phyloP scores from a whole-genome alignment of 2,888 invertebrate genomes.

The Drosophila infuscata region DNA sequence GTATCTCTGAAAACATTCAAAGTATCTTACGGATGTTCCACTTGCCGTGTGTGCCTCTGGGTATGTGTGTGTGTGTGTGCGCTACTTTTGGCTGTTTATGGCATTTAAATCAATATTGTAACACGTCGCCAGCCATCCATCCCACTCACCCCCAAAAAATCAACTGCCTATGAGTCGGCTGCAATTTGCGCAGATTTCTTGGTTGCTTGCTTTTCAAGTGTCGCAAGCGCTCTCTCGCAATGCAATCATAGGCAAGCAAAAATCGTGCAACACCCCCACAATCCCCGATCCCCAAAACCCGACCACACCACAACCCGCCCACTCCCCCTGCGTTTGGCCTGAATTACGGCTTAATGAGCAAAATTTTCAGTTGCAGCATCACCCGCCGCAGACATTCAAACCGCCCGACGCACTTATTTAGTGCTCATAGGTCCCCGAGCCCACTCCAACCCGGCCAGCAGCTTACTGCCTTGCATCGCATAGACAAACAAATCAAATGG shows the following conservation, averaged over 20 bases:
- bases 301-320: neutral
- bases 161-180: conserved; percentile 12
- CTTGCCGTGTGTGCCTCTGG: conserved; percentile 55
- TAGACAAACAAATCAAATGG: conserved; percentile 26
- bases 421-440: conserved; percentile 68
- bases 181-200: conserved; percentile 62
- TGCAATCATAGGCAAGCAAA: conserved; percentile 59
- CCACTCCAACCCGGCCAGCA: conserved; percentile 20
- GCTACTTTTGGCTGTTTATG: conserved; percentile 76
- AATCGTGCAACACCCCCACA: conserved; percentile 17
- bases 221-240: conserved; percentile 34
- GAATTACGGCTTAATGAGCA: conserved; percentile 78
- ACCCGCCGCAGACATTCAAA: conserved; percentile 49
- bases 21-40: conserved; percentile 79
- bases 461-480: conserved; percentile 37
- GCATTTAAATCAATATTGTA: conserved; percentile 80
- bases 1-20: conserved; percentile 75
- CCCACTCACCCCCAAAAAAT: neutral
- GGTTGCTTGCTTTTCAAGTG: conserved; percentile 61
- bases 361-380: conserved; percentile 54
- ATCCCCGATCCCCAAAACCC: neutral
- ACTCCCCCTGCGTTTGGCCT: conserved; percentile 34
- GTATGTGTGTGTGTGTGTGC: conserved; percentile 20
- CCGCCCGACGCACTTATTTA: conserved; percentile 70
- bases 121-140: conserved; percentile 41